Percentiles rank a stretch among this genome's conserved stretches.
Conservation (phyloP, 2,888 invertebrate genomes). For the Platerodrilus igneus region DNA sequence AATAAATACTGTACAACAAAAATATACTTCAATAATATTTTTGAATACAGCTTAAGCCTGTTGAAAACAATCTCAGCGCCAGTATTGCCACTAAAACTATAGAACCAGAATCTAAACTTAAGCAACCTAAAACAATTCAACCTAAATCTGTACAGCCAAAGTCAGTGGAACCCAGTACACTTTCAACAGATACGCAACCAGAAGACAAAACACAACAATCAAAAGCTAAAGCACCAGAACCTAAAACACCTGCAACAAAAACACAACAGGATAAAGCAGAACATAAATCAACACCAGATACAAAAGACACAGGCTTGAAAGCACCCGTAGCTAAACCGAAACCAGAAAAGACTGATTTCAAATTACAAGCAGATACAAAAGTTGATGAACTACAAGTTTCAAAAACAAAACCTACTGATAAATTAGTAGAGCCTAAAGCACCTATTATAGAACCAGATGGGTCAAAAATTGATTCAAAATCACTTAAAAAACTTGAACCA, state of each 20-base stretch:
- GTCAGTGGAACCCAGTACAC: constrained; percentile 15
- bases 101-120: constrained; percentile 33
- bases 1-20: no score
- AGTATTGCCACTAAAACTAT: constrained; percentile 26
- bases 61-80: no score
- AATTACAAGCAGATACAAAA: no score
- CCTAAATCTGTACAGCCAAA: no score
- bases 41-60: no score
- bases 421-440: constrained; percentile 17
- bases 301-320: constrained; percentile 29
- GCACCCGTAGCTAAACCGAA: constrained; percentile 33
- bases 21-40: no score
- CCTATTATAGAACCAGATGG: constrained; percentile 26
- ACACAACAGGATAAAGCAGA: constrained; percentile 29
- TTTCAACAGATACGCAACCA: constrained; percentile 34
- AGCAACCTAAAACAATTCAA: constrained; percentile 30
- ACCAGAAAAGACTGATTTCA: constrained; percentile 32
- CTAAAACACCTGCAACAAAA: constrained; percentile 41
- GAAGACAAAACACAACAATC: constrained; percentile 40
- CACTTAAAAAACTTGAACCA: constrained; percentile 11
- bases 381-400: neutral
- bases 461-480: constrained; percentile 19
- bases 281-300: constrained; percentile 43
- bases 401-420: constrained; percentile 1
- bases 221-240: constrained; percentile 36